Base-by-base conservation (phyloP, 2,797 vertebrate species). In the Amniataba percoides region DNA sequence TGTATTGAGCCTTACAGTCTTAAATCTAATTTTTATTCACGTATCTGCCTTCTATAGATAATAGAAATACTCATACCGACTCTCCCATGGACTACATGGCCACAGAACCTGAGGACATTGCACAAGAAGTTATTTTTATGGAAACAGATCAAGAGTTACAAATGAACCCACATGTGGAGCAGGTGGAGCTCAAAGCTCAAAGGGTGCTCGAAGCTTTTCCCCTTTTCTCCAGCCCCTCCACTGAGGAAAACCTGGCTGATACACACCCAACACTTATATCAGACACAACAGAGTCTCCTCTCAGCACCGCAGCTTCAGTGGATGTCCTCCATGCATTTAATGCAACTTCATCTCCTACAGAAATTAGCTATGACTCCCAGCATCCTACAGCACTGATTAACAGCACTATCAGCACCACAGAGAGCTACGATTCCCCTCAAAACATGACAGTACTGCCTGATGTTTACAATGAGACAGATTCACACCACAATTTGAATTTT, bases 131-230 rank as follows among this genome's bases (percentile, higher is more conserved):
- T 74, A 96, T 97, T 59, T 93, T 97, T 59, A 92, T 91, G 36
- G 95, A 97, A 86, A 92, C 90, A 59, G 93, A 96, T 84, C 89
- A 97, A 85, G 97, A 98, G 78, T 90, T 97, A 61, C 94, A 92
- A 74, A 91, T 96, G 75, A 92, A 91, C 78, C 90, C 86, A 69
- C 92, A 90, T 42, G 82, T 86, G 39, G 93, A 95, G 19, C 87
- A 95, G 21, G 93, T 94, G 74, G 96, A 97, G 86, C 93, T 96
- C 55, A 97, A 99, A 92, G 97, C 95, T 71, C 95, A 96, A 74
- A 96, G 96, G 18, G 94, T 94, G 19, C 92, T 99, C 16, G 97
- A 97, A 85, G 95, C 96, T 15, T 89, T 97, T 40, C 90, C 94
- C 1, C 65, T 95, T 40, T 89, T 91, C 46, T 87, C 94, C 6